Base-by-base conservation (phyloP, 2,113 vertebrate genomes). In the Ammodytes marinus region DNA sequence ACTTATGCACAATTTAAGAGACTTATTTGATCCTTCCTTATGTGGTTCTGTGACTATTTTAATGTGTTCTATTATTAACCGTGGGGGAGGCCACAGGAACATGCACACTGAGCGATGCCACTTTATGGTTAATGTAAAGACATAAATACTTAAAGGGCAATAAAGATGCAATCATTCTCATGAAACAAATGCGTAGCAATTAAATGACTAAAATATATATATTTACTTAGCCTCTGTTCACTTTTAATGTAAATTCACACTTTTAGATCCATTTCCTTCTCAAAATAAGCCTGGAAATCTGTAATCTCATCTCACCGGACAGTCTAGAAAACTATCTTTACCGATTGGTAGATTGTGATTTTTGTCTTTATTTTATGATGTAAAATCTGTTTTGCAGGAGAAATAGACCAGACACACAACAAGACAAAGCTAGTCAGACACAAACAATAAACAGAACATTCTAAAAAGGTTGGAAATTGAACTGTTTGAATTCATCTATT, bases 51-150 rank as follows among this genome's bases (percentile, higher is more conserved):
- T 60, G 63, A 74, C 50, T 63, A 67, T 86, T 88, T 86, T 64
- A 79, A 85, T 77, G 69, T 57, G 49, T 60, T 76, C 59, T 79
- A 82, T 84, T 79, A 75, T 77, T 82, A 86, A 79, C 54, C 47
- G 76, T 60, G 73, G 61, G 50, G 88, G 80, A 88, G 86, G 76
- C 52, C 67, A 61, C 47, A 39, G 27, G 52, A 72, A 85, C 14
- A 58, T 49, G 76, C 47, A 59, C 39, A 66, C 17, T 17, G 64
- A 45, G 46, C 59, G 50, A 63, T 55, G 55, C 12, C 35, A 54
- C 13, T 59, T 61, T 9, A 50, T 46, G 43, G 5, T 47, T 63
- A 60, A 49, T 63, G 11, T 11, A 3, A 52, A 27, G 7, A 50
- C 9, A 45, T 15, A 27, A 63, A 43, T 45, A 65, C 19, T 40